A percentile compares a stretch with the other conserved stretches of the same genome.
Evolutionary conservation across 2,797 vertebrate genomes (phyloP).

Genomic region (Pristis pectinata): DNA sequence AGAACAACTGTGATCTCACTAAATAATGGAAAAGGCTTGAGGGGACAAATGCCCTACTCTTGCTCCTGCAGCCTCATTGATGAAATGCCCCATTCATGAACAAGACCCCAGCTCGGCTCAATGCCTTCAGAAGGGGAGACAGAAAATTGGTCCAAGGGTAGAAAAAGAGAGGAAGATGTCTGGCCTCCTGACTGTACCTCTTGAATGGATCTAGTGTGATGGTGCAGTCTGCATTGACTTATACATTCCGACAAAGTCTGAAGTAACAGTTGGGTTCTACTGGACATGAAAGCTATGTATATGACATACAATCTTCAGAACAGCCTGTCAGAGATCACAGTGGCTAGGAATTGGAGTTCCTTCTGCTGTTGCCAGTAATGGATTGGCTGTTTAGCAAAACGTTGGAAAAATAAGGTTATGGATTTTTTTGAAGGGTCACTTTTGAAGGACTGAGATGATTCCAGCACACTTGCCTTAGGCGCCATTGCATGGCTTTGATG

Average conservation of each 20-base stretch:
- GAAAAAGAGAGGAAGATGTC: not conserved
- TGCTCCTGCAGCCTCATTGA: not conserved
- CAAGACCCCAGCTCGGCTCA: not conserved
- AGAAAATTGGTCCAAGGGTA: not conserved
- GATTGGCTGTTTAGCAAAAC: slow-evolving; percentile 17
- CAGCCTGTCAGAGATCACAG: slow-evolving; percentile 1
- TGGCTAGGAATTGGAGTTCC: not conserved
- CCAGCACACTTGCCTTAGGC: not conserved
- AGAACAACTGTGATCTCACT: not conserved
- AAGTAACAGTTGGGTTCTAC: too few relatives aligned
- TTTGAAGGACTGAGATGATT: slow-evolving; percentile 29
- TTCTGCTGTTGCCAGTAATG: slow-evolving; percentile 1
- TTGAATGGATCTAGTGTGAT: not conserved
- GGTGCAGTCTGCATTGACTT: too few relatives aligned
- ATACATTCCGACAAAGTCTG: not conserved
- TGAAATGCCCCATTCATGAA: not conserved
- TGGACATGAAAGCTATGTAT: too few relatives aligned
- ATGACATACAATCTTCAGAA: not conserved
- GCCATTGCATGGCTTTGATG: not conserved
- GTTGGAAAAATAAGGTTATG: slow-evolving; percentile 25
- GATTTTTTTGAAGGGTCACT: slow-evolving; percentile 18
- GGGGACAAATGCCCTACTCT: not conserved
- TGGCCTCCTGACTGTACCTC: not conserved
- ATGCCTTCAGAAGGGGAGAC: not conserved
- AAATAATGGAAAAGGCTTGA: not conserved